phyloP scores from a whole-genome alignment of 2,888 invertebrate species.

The Eudiplozoon nipponicum region DNA sequence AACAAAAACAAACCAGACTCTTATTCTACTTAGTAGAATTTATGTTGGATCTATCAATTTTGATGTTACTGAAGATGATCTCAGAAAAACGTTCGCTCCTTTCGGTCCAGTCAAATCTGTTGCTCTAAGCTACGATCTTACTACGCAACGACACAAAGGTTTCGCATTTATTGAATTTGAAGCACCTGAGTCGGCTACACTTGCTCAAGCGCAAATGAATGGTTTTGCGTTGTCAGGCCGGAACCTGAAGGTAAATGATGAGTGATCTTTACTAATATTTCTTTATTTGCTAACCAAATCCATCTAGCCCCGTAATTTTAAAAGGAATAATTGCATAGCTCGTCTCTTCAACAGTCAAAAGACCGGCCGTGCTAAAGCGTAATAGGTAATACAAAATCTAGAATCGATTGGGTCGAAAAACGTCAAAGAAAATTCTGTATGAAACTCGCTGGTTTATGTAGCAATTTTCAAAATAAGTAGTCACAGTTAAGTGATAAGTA shows the following conservation, averaged over 20 bases:
- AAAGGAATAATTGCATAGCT: no score
- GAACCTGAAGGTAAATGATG: conserved; percentile 76
- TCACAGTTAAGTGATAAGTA: no score
- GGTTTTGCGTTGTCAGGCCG: conserved; percentile 88
- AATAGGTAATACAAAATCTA: no score
- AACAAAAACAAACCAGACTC: conserved; percentile 12
- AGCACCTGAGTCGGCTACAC: conserved; percentile 86
- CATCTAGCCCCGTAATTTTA: no score
- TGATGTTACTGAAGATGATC: conserved; percentile 75
- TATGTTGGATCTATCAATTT: conserved; percentile 98
- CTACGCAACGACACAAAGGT: conserved; percentile 85
- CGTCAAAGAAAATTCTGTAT: no score
- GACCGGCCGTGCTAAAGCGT: no score
- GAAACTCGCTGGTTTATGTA: no score
- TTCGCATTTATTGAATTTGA: conserved; percentile 99
- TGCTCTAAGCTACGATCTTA: conserved; percentile 96
- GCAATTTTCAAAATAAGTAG: no score
- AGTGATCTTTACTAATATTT: no score
- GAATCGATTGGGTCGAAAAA: no score
- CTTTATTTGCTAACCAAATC: no score
- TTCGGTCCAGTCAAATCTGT: conserved; percentile 99
- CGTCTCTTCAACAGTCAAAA: no score
- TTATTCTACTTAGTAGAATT: conserved; percentile 36
- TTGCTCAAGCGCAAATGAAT: conserved; percentile 95
- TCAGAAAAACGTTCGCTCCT: conserved; percentile 69